Conservation (phyloP, 2,888 invertebrate genomes). For the Chromoteleia sp. region DNA sequence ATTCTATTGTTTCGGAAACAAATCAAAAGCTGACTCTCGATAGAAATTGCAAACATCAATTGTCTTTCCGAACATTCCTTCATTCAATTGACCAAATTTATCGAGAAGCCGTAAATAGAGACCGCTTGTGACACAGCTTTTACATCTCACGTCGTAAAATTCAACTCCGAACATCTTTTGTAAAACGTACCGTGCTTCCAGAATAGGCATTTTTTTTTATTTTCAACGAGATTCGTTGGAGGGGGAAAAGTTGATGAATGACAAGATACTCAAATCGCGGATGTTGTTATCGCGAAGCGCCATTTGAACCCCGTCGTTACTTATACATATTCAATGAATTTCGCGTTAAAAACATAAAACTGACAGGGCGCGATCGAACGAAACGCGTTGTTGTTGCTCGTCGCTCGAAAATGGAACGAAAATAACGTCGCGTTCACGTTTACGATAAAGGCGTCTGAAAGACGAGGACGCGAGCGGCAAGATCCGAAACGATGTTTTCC, state of each 20-base stretch:
- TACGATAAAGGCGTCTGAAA: too few species aligned
- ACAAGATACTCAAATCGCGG: constrained; percentile 61
- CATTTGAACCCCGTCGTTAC: constrained; percentile 42
- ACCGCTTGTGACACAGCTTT: constrained; percentile 13
- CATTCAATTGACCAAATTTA: constrained; percentile 28
- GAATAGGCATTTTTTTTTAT: constrained; percentile 23
- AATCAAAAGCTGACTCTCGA: not conserved
- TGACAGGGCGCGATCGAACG: constrained; percentile 32
- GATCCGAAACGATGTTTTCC: constrained; percentile 40
- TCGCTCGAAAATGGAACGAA: constrained; percentile 43
- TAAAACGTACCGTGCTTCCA: constrained; percentile 23
- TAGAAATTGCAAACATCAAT: constrained; percentile 20
- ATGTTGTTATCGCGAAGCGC: constrained; percentile 49
- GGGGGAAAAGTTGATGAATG: constrained; percentile 48
- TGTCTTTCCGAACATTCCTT: constrained; percentile 11
- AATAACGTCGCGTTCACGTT: constrained; percentile 31
- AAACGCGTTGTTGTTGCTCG: constrained; percentile 26
- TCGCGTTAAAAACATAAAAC: constrained; percentile 49
- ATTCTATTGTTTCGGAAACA: not conserved
- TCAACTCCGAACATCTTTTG: constrained; percentile 39
- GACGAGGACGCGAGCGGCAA: constrained; percentile 10
- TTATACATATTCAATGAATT: constrained; percentile 65
- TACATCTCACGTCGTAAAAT: constrained; percentile 38
- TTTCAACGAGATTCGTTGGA: constrained; percentile 39
- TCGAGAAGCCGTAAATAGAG: constrained; percentile 6